Conservation (phyloP, 2,888 invertebrate species). For the Venustoraphidia nigricollis region DNA sequence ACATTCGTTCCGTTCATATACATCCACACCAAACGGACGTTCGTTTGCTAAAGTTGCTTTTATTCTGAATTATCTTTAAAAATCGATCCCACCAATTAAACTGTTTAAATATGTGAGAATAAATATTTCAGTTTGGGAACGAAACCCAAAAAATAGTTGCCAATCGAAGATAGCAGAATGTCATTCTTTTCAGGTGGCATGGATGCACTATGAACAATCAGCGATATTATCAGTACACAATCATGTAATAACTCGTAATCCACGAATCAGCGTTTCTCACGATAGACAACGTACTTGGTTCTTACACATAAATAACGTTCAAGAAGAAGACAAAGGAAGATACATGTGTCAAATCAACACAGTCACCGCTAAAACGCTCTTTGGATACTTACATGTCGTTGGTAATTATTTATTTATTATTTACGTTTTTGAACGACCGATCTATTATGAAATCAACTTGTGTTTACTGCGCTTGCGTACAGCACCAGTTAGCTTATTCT, state of each 20-base stretch:
- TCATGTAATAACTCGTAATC: slow-evolving; percentile 87
- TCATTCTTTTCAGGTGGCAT: slow-evolving; percentile 60
- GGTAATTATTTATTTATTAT: slow-evolving; percentile 41
- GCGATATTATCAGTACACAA: slow-evolving; percentile 86
- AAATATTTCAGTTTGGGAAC: too few relatives aligned
- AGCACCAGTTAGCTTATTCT: too few relatives aligned
- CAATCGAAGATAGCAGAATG: not conserved
- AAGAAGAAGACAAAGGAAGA: slow-evolving; percentile 79
- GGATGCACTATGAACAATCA: slow-evolving; percentile 92
- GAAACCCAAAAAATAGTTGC: too few relatives aligned
- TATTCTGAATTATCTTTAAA: too few relatives aligned
- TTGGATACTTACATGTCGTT: slow-evolving; percentile 82
- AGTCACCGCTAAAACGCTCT: slow-evolving; percentile 82
- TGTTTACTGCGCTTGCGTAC: too few relatives aligned
- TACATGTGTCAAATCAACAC: slow-evolving; percentile 95
- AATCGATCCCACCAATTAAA: too few relatives aligned
- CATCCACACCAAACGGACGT: too few relatives aligned
- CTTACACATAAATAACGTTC: slow-evolving; percentile 81
- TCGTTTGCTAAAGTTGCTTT: too few relatives aligned
- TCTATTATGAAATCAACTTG: too few relatives aligned
- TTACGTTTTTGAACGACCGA: too few relatives aligned
- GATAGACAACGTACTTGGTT: slow-evolving; percentile 89
- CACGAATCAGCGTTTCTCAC: slow-evolving; percentile 80
- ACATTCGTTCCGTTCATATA: too few relatives aligned
- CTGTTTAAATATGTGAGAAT: too few relatives aligned